Base-by-base conservation (phyloP, 2,888 invertebrate species). In the Cepaea hortensis region DNA sequence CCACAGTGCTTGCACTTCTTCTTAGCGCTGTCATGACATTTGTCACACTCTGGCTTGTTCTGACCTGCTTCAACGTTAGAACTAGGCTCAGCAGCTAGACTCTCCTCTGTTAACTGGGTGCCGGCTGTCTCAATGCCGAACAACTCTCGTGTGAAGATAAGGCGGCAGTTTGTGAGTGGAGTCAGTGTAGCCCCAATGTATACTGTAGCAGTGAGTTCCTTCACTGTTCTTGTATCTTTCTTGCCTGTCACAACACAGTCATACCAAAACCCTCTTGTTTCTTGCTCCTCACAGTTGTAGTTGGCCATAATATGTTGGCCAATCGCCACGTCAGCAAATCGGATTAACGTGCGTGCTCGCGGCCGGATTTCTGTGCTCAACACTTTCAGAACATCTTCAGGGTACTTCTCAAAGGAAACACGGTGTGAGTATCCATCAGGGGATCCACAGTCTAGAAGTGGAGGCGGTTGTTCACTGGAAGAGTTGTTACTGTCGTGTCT, bases 1-100 rank as follows among this genome's bases (percentile, higher is more conserved):
- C 97, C 96, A 92, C 97, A 97, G 61, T 96, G 96, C 91, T 95
- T 96, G 92, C 97, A 97, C 62, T 95, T 96, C 70, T 93, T 94
- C 0, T 95, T 94, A 15, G 96, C 95, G 89, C 96, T 95, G 91
- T 97, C 97, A 70, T 95, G 95, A 92, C 97, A 97, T 61, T 95
- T 95, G 76, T 95, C 94, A 93, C 97, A 97, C 85, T 96, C 95
- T 55, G 96, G 95, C 75, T 96, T 94, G 87, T 92, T 93, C 87
- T 91, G 89, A 94, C 94, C 89, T 91, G 93, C 93, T 3, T 91
- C 91, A 46, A 93, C 92, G 3, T 91, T 91, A 48, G 90, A 89
- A 18, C 88, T 87, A 18, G 91, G 91, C 85, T 92, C 91, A n/a
- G 88, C 88, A 35, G 89, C 89, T 76, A 89, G 82, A 81, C 92